Evolutionary conservation across 2,113 vertebrate genomes (phyloP).

Genomic region (Trichomycterus rosablanca): DNA sequence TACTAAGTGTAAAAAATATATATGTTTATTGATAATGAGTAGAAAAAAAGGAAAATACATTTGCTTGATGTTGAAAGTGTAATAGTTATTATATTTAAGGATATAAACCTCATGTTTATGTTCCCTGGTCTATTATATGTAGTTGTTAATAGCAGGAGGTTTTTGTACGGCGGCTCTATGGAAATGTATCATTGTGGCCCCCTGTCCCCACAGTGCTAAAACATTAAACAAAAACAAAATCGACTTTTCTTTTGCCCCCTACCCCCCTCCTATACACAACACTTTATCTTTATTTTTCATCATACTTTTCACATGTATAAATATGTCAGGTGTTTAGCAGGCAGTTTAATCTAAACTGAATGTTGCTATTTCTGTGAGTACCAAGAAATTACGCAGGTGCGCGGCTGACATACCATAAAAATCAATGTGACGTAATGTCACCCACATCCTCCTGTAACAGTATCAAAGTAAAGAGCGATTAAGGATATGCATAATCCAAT

Average conservation of each 20-base stretch:
- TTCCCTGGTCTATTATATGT: conserved; percentile 8
- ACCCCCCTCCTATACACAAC: conserved; percentile 46
- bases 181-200: conserved; percentile 79
- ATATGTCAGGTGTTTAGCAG: conserved; percentile 30
- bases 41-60: no score
- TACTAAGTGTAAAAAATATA: no score
- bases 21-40: no score
- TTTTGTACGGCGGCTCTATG: conserved; percentile 82
- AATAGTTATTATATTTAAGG: not conserved
- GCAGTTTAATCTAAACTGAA: conserved; percentile 18
- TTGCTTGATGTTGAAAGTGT: not conserved
- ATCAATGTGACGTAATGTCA: conserved; percentile 20
- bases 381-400: conserved; percentile 49
- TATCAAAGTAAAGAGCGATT: conserved; percentile 9
- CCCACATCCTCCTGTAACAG: conserved; percentile 31
- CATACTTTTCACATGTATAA: conserved; percentile 29
- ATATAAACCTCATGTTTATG: not conserved
- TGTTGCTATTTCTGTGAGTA: conserved; percentile 64
- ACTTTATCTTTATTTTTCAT: conserved; percentile 54
- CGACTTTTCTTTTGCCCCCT: conserved; percentile 13
- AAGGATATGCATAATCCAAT: conserved; percentile 11
- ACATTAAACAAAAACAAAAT: conserved; percentile 77
- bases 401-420: conserved; percentile 18
- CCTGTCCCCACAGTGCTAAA: conserved; percentile 82
- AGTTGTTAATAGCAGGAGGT: conserved; percentile 54